phyloP scores from a whole-genome alignment of 1,140 invertebrate genomes.

The Camponotus pennsylvanicus region DNA sequence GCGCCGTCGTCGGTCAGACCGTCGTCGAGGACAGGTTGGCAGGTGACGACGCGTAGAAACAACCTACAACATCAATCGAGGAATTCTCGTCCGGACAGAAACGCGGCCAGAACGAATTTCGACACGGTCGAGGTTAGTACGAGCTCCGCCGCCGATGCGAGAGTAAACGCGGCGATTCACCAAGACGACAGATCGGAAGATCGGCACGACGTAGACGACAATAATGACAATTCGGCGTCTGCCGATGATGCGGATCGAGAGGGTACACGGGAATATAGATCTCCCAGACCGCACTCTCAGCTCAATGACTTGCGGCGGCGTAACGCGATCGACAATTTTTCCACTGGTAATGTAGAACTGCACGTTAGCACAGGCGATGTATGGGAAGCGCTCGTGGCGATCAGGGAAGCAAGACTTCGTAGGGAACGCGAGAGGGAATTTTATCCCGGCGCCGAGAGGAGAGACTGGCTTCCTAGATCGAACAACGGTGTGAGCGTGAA shows the following conservation, averaged over 20 bases:
- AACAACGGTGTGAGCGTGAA: constrained; percentile 76
- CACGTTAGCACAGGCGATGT: constrained; percentile 87
- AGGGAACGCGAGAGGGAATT: constrained; percentile 84
- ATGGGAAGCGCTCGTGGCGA: constrained; percentile 89
- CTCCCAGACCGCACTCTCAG: constrained; percentile 60
- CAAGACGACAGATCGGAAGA: constrained; percentile 59
- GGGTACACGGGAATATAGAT: constrained; percentile 65
- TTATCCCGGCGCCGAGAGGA: constrained; percentile 61
- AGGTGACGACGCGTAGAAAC: constrained; percentile 64
- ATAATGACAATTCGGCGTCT: constrained; percentile 56
- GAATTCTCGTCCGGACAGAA: constrained; percentile 67
- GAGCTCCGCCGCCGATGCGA: constrained; percentile 37
- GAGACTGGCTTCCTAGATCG: constrained; percentile 73
- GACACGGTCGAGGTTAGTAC: constrained; percentile 71
- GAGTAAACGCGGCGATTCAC: constrained; percentile 31
- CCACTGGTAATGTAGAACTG: constrained; percentile 82
- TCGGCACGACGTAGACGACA: constrained; percentile 58
- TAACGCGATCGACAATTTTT: constrained; percentile 77
- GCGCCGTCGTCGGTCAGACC: constrained; percentile 70
- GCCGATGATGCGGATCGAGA: constrained; percentile 61
- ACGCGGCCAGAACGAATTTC: constrained; percentile 67
- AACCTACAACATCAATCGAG: constrained; percentile 62
- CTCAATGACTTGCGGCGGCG: constrained; percentile 72
- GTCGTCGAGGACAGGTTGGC: constrained; percentile 72
- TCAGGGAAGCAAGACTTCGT: constrained; percentile 88